A percentile compares a stretch with the other conserved stretches of the same genome.
These are phyloP conservation scores for Cantharis flavilabris DNA, from an alignment of 2,888 invertebrate species.

Conservation along the genomic window DNA sequence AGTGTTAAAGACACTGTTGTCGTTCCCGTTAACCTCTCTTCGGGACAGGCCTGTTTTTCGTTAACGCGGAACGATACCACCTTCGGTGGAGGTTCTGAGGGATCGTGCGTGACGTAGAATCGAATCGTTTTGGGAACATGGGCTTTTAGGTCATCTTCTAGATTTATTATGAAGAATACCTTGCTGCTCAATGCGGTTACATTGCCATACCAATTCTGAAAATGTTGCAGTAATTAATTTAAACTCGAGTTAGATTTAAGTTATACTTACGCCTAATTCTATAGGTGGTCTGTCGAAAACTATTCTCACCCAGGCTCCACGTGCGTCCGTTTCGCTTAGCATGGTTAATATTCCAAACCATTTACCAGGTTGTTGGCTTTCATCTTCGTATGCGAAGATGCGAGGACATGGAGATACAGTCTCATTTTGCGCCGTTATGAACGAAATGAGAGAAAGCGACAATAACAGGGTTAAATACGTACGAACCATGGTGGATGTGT, in stretches of 20 bases:
- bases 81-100: constrained; percentile 56
- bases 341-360: constrained; percentile 68
- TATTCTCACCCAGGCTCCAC: constrained; percentile 56
- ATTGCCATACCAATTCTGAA: constrained; percentile 63
- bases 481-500: background rate
- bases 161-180: constrained; percentile 61
- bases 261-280: constrained; percentile 27
- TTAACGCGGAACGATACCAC: constrained; percentile 60
- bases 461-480: background rate
- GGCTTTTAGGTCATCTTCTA: constrained; percentile 61
- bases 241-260: background rate
- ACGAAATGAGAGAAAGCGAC: background rate
- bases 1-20: constrained; percentile 5
- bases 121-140: constrained; percentile 61
- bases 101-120: constrained; percentile 65
- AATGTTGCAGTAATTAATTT: constrained; percentile 14
- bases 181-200: constrained; percentile 58
- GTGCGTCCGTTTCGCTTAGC: constrained; percentile 60
- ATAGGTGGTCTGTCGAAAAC: constrained; percentile 46
- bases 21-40: constrained; percentile 32
- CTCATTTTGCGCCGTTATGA: background rate
- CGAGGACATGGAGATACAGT: constrained; percentile 61
- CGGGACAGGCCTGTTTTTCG: constrained; percentile 63
- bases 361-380: constrained; percentile 59
- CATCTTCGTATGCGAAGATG: constrained; percentile 61